Percentiles rank a stretch among this genome's conserved stretches.
These are phyloP conservation scores for Eupithecia subumbrata DNA, from an alignment of 2,888 invertebrate species.

Conservation along the genomic window DNA sequence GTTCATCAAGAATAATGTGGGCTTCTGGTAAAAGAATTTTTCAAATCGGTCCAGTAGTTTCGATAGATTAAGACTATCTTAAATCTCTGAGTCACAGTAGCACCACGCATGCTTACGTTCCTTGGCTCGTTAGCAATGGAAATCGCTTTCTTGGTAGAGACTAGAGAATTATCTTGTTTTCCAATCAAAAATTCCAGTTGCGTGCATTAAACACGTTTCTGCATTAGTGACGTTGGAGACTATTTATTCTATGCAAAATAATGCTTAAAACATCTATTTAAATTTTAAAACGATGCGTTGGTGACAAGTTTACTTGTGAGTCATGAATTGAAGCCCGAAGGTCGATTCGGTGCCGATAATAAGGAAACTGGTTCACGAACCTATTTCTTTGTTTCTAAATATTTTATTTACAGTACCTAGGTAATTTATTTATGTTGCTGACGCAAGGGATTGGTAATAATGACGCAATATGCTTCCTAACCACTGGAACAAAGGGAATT, in stretches of 20 bases:
- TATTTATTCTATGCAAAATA: not conserved
- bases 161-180: not conserved
- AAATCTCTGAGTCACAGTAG: no score
- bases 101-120: not conserved
- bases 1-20: no score
- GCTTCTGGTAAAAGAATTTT: no score
- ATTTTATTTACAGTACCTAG: conserved; percentile 20
- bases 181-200: not conserved
- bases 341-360: conserved; percentile 13
- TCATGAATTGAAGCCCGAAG: conserved; percentile 24
- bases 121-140: not conserved
- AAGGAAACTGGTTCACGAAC: conserved; percentile 27
- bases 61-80: no score
- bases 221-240: not conserved
- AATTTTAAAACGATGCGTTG: conserved; percentile 8
- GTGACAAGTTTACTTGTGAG: conserved; percentile 24
- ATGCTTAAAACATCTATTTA: not conserved
- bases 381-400: conserved; percentile 22
- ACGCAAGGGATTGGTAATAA: not conserved
- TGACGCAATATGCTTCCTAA: not conserved
- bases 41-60: no score
- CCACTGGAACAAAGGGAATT: not conserved
- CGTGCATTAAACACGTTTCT: not conserved
- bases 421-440: not conserved
- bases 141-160: not conserved